Base-by-base conservation (phyloP, 2,888 invertebrate genomes). In the Galerucella calmariensis region DNA sequence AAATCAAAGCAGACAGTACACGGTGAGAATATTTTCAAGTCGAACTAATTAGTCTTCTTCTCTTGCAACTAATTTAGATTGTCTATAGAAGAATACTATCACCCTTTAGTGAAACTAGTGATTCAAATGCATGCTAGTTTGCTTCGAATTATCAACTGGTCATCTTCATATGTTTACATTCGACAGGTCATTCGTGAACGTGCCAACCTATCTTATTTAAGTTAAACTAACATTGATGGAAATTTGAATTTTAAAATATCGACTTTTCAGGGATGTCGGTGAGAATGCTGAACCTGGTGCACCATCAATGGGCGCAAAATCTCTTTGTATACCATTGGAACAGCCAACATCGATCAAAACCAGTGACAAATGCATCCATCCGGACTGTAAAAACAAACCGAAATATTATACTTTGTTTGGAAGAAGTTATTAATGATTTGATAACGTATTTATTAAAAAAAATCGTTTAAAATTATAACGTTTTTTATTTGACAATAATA, bases 291-390 rank as follows among this genome's bases (percentile, higher is more conserved):
- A 94, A 75, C 90, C 93, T 69, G 96, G 95, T 74, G 95, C 95
- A 27, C 96, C 98, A 35, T 93, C 98, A 0, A 99, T 99, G 98
- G 99, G 99, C 58, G 99, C 99, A 9, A 99, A 99, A 88, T 94
- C 97, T 10, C 90, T 99, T n/a, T 99, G 99, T 87, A 96, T 99
- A 84, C 99, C 99, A 3, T 95, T 98, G 87, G 91, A 95, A 67
- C 99, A 97, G 84, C 94, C 95, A 0, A 90, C 91, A 2, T 85
- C 89, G 4, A 89, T 95, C 61, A 85, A 90, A 8, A 85, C 89
- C 11, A 85, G 87, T 3, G 92, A 94, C 78, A 93, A 92, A 81
- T 99, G 99, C 87, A 94, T 99, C 81, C 92, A 97, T 88, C 96
- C 97, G 0, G 89, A 89, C 71, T 99, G 99, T 88, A 90, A 88